Conservation (phyloP, 2,888 invertebrate genomes). For the Eristalis pertinax region DNA sequence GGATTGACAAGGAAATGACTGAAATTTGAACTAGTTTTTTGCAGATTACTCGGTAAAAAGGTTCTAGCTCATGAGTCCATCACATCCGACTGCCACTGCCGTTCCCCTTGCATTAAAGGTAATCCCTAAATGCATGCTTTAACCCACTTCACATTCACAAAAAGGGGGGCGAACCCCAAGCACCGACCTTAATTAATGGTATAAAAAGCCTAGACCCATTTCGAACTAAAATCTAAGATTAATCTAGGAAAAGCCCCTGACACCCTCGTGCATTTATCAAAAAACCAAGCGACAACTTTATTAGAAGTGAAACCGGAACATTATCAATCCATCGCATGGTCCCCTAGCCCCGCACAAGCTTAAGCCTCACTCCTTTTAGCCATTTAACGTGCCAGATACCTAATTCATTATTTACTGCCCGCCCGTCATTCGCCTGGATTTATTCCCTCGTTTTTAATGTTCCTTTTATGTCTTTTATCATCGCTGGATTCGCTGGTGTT, state of each 20-base stretch:
- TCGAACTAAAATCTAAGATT: neutral
- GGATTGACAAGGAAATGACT: no score
- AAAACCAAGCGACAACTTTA: neutral
- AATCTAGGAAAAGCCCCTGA: neutral
- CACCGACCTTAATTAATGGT: neutral
- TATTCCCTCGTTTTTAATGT: slow-evolving; percentile 6
- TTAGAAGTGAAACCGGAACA: neutral
- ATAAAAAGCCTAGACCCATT: neutral
- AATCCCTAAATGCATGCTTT: no score
- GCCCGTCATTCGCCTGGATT: slow-evolving; percentile 14
- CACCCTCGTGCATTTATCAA: neutral
- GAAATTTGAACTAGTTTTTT: no score
- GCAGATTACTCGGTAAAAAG: no score
- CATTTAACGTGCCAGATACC: neutral
- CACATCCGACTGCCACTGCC: no score
- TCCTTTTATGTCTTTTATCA: slow-evolving; percentile 21
- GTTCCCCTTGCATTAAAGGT: no score
- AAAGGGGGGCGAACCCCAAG: neutral
- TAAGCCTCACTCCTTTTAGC: neutral
- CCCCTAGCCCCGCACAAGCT: no score
- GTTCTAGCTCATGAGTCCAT: no score
- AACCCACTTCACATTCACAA: no score
- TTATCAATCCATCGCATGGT: neutral
- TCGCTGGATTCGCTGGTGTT: slow-evolving; percentile 15
- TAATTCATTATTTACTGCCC: slow-evolving; percentile 11